Evolutionary conservation across 2,888 invertebrate genomes (phyloP).

Genomic region (Thera obeliscata): DNA sequence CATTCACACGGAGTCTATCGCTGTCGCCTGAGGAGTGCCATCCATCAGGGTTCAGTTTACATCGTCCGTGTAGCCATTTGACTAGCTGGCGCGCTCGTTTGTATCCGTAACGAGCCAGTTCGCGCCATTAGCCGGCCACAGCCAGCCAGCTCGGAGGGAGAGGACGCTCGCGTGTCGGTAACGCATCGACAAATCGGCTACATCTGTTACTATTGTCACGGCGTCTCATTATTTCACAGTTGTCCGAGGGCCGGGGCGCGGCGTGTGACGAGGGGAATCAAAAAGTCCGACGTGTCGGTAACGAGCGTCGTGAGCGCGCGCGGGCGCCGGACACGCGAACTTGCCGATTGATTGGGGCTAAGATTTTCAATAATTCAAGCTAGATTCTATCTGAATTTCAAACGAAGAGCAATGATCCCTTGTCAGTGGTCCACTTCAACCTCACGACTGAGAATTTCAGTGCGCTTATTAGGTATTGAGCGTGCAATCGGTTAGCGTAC

Average conservation of each 20-base stretch:
- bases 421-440: conserved; percentile 28
- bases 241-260: conserved; percentile 27
- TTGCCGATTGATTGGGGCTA: conserved; percentile 19
- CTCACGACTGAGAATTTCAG: conserved; percentile 9
- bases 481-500: conserved; percentile 6
- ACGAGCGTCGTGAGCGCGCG: conserved; percentile 49
- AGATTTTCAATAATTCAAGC: conserved; percentile 24
- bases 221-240: conserved; percentile 52
- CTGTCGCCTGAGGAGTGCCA: conserved; percentile 19
- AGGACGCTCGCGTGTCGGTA: conserved; percentile 42
- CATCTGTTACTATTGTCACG: conserved; percentile 49
- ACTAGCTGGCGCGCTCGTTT: conserved; percentile 36
- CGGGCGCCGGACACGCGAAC: conserved; percentile 31
- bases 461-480: conserved; percentile 2
- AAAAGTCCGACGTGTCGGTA: conserved; percentile 48
- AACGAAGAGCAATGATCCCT: conserved; percentile 24
- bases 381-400: conserved; percentile 27
- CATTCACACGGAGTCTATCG: conserved; percentile 31
- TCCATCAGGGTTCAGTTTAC: conserved; percentile 36
- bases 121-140: conserved; percentile 23
- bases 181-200: conserved; percentile 45
- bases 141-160: neutral
- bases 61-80: conserved; percentile 38
- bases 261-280: conserved; percentile 36
- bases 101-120: conserved; percentile 40